phyloP scores from a whole-genome alignment of 2,888 invertebrate species.

The Stictocephala bisonia region DNA sequence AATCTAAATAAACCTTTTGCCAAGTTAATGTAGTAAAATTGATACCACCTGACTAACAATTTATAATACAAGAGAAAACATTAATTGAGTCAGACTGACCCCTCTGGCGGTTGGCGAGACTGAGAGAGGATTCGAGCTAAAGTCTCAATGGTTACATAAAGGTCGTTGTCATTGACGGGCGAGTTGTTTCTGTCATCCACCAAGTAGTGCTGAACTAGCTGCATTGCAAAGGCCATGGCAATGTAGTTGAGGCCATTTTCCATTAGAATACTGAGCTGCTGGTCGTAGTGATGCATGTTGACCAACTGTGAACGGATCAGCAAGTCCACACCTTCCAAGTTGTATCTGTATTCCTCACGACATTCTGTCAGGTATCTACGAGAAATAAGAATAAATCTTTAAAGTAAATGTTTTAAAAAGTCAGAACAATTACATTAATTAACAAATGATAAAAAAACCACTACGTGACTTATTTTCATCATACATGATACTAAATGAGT shows the following conservation, averaged over 20 bases:
- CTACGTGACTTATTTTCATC: no score
- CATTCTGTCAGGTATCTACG: constrained; percentile 76
- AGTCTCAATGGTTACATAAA: constrained; percentile 88
- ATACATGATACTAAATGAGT: no score
- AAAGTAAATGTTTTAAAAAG: no score
- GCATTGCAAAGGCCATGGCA: constrained; percentile 91
- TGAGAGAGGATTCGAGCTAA: constrained; percentile 81
- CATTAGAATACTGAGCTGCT: constrained; percentile 85
- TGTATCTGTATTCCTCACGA: constrained; percentile 89
- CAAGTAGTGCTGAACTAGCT: constrained; percentile 87
- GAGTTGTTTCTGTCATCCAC: constrained; percentile 85
- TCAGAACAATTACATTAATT: no score
- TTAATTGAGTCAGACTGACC: constrained; percentile 66
- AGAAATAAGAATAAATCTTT: constrained; percentile 60
- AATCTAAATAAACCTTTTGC: no score
- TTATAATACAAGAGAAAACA: no score
- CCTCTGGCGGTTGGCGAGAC: constrained; percentile 84
- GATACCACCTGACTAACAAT: no score
- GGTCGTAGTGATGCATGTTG: constrained; percentile 81
- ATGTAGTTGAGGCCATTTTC: constrained; percentile 85
- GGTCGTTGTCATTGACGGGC: constrained; percentile 83
- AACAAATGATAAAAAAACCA: no score
- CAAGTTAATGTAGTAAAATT: no score
- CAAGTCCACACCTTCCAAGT: constrained; percentile 91
- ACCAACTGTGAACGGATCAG: constrained; percentile 86